Percentiles rank a stretch among this genome's conserved stretches.
Evolutionary conservation across 92 coral and sea anemone genomes (phyloP).

Genomic region (Meandrina meandrites): DNA sequence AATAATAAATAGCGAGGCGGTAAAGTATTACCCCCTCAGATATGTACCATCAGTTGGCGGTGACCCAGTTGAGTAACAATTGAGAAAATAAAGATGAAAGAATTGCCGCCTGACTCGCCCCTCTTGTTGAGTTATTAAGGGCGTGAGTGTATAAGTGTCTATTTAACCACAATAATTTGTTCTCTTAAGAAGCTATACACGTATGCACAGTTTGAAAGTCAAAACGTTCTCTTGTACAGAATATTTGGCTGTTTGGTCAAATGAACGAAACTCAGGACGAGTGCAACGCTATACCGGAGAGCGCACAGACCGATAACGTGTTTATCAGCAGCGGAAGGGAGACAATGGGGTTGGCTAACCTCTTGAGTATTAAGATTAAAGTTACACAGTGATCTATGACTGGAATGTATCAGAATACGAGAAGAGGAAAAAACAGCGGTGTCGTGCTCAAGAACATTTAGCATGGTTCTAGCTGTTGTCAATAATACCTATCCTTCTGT

Average conservation of each 20-base stretch:
- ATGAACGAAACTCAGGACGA: not conserved
- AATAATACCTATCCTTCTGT: constrained; percentile 29
- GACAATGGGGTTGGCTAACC: constrained; percentile 35
- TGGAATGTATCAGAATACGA: constrained; percentile 10
- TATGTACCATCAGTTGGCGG: constrained; percentile 21
- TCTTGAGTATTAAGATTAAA: constrained; percentile 23
- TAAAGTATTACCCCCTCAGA: constrained; percentile 3
- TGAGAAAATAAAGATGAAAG: constrained; percentile 39
- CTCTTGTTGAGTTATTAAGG: constrained; percentile 26
- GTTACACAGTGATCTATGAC: constrained; percentile 5
- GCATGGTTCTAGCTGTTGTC: constrained; percentile 38
- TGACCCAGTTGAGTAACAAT: constrained; percentile 21
- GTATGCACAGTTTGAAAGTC: constrained; percentile 12
- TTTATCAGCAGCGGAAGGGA: constrained; percentile 29
- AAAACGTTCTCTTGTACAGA: not conserved
- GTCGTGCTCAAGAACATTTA: constrained; percentile 15
- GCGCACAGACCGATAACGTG: not conserved
- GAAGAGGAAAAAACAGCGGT: not conserved
- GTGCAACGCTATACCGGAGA: constrained; percentile 3
- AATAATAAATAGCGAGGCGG: not conserved
- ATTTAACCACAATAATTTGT: constrained; percentile 46
- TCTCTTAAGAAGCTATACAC: constrained; percentile 18
- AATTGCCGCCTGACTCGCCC: constrained; percentile 38
- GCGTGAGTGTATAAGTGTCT: constrained; percentile 54
- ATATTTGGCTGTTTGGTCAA: not conserved